phyloP scores from a whole-genome alignment of 1,140 invertebrate genomes.

The Ephestia elutella region DNA sequence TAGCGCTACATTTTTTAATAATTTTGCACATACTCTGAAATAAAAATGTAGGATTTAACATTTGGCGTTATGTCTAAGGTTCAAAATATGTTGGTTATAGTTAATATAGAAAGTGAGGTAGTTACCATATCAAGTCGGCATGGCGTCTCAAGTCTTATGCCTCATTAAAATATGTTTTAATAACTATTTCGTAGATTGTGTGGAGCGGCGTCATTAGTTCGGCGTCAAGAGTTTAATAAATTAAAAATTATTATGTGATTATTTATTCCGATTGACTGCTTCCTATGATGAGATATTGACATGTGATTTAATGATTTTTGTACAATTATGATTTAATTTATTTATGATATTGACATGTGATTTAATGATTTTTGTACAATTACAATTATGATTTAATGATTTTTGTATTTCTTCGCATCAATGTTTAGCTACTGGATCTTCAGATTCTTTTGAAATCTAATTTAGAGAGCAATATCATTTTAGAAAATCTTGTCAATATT shows the following conservation, averaged over 20 bases:
- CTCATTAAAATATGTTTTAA: slow-evolving; percentile 1
- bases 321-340: too few species aligned
- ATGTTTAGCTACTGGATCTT: too few species aligned
- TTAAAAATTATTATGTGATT: slow-evolving; percentile 2
- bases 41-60: not conserved
- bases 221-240: not conserved
- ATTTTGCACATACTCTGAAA: too few species aligned
- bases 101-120: not conserved
- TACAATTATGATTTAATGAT: not conserved
- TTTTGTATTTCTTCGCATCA: too few species aligned
- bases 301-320: not conserved
- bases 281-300: not conserved
- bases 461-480: too few species aligned
- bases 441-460: too few species aligned
- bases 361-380: too few species aligned
- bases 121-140: slow-evolving; percentile 1
- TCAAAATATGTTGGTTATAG: not conserved
- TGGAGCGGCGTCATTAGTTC: not conserved
- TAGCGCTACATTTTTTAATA: too few species aligned
- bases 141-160: not conserved
- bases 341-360: not conserved
- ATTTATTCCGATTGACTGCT: not conserved
- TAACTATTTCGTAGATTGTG: not conserved
- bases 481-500: too few species aligned
- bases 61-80: not conserved